These are phyloP conservation scores for Gortyna flavago DNA, from an alignment of 2,888 invertebrate genomes.

Conservation along the genomic window DNA sequence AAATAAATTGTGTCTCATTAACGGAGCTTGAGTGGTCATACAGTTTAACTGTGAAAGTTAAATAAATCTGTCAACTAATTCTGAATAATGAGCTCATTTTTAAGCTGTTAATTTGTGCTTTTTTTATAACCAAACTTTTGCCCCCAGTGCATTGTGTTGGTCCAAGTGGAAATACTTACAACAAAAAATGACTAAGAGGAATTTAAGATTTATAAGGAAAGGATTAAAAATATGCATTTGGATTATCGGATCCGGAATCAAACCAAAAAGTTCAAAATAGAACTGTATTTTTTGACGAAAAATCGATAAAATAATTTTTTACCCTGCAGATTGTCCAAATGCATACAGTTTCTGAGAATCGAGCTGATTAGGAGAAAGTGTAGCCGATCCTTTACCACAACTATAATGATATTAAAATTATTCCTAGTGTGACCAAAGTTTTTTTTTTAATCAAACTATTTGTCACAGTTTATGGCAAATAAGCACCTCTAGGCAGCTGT, in stretches of 20 bases:
- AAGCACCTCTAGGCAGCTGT: slow-evolving; percentile 23
- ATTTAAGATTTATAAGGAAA: no score
- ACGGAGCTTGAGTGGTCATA: no score
- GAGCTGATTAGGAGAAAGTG: neutral
- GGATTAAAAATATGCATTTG: slow-evolving; percentile 6
- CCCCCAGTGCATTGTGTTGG: slow-evolving; percentile 10
- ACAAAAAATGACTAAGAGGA: neutral
- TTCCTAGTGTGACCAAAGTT: slow-evolving; percentile 37
- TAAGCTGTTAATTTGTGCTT: slow-evolving; percentile 36
- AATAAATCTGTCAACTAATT: slow-evolving; percentile 61
- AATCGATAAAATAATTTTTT: no score
- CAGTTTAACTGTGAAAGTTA: slow-evolving; percentile 38
- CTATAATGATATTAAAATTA: slow-evolving; percentile 13
- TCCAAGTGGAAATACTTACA: slow-evolving; percentile 7
- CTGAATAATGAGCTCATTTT: slow-evolving; percentile 60
- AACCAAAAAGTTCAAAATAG: no score
- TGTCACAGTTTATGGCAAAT: slow-evolving; percentile 34
- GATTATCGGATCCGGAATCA: neutral
- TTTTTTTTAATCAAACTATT: slow-evolving; percentile 53
- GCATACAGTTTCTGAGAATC: neutral
- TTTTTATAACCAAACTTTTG: slow-evolving; percentile 1
- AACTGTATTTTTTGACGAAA: no score
- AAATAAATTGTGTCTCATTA: no score
- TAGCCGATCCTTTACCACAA: slow-evolving; percentile 6
- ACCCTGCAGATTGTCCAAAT: neutral